Conservation (phyloP, 2,113 vertebrate species). For the Colistium nudipinnis region DNA sequence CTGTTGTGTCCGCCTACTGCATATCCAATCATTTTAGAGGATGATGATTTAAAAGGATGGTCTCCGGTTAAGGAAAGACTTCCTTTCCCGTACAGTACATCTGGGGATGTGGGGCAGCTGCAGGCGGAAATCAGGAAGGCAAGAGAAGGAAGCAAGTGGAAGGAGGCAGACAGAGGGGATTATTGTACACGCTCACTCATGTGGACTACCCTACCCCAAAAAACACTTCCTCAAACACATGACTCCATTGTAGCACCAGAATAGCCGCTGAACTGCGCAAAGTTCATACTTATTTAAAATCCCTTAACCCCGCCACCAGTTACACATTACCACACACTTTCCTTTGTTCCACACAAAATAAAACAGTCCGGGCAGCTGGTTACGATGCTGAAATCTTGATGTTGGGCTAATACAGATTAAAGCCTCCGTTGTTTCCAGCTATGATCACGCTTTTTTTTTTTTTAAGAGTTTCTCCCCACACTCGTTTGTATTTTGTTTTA, state of each 20-base stretch:
- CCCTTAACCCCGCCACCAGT: background rate
- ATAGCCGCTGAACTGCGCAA: conserved; percentile 45
- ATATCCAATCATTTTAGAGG: background rate
- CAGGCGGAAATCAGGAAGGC: conserved; percentile 64
- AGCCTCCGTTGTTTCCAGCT: background rate
- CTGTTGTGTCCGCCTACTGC: background rate
- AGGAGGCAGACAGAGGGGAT: conserved; percentile 75
- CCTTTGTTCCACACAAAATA: conserved; percentile 5
- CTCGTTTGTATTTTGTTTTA: conserved; percentile 8
- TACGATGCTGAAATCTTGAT: background rate
- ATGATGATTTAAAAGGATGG: background rate
- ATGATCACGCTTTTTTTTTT: background rate
- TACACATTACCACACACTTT: conserved; percentile 12
- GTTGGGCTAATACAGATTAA: conserved; percentile 2
- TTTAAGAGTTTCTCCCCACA: background rate
- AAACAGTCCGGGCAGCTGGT: conserved; percentile 27
- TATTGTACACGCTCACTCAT: conserved; percentile 76
- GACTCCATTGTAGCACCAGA: conserved; percentile 72
- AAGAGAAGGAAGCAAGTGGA: conserved; percentile 67
- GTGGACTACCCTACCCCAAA: conserved; percentile 68
- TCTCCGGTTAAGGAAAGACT: conserved; percentile 47
- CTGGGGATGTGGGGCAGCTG: conserved; percentile 63
- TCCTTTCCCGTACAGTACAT: conserved; percentile 42
- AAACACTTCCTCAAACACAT: conserved; percentile 76
- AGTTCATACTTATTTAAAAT: conserved; percentile 50